These are phyloP conservation scores for Xerus inauris DNA, from an alignment of 2,113 vertebrate genomes.

Conservation along the genomic window DNA sequence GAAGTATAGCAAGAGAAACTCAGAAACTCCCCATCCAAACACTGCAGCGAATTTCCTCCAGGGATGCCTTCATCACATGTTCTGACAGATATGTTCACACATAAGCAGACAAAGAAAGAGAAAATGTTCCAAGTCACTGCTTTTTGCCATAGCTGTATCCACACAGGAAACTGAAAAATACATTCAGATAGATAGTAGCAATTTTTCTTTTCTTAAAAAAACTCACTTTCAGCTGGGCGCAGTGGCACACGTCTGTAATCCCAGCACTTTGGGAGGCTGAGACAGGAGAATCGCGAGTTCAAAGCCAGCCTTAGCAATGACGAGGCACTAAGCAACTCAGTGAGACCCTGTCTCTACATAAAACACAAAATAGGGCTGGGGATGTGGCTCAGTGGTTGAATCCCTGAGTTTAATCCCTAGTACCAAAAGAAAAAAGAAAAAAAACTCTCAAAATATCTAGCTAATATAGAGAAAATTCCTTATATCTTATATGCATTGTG, in stretches of 20 bases:
- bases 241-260: too few relatives aligned
- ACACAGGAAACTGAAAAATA: constrained; percentile 3
- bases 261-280: too few relatives aligned
- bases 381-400: too few relatives aligned
- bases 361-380: too few relatives aligned
- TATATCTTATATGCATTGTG: neutral
- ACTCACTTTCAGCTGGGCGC: too few relatives aligned
- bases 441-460: constrained; percentile 15
- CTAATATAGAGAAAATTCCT: neutral
- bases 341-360: too few relatives aligned
- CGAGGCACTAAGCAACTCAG: too few relatives aligned
- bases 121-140: constrained; percentile 1
- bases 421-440: too few relatives aligned
- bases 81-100: neutral
- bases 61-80: neutral
- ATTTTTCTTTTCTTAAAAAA: constrained; percentile 35
- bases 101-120: neutral
- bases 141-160: neutral
- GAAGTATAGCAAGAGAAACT: neutral
- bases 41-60: neutral
- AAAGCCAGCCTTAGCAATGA: too few relatives aligned
- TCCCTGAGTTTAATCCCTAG: too few relatives aligned
- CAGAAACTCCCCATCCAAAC: neutral
- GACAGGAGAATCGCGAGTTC: too few relatives aligned
- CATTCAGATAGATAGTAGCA: neutral